Base-by-base conservation (phyloP, 1,140 invertebrate genomes). In the Sesamia nonagrioides region DNA sequence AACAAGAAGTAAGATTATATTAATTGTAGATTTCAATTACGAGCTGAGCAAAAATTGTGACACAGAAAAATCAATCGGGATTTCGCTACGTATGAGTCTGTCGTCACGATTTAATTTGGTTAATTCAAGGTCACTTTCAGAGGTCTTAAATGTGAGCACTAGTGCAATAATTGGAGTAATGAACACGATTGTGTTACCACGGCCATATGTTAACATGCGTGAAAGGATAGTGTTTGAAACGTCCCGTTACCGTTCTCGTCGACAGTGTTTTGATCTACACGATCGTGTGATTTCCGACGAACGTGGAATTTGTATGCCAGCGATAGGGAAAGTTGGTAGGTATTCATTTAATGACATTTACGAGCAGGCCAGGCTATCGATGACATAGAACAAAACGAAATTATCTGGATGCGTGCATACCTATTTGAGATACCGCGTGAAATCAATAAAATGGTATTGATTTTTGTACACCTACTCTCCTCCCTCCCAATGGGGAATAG, bases 181-280 rank as follows among this genome's bases (percentile, higher is more conserved):
- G 86, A 84, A 90, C 92, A 89, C 77, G 79, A 81, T 84, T 81
- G 77, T 86, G 79, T 85, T 81, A 78, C 52, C 83, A 84, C 82
- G 81, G 87, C 93, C 93, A 94, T 93, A 93, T 94, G 93, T 93
- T 92, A 89, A 85, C 91, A 85, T 89, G 87, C 84, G 91, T 88
- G 91, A 89, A 87, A 86, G 91, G 86, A 85, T 92, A 86, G 86
- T 81, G 84, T 88, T 91, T 87, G 87, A 87, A 78, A 83, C 76
- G 52, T 91, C 92, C 90, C 92, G 90, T 94, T 92, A 94, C 73
- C 81, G 82, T 88, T 85, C 71, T 80, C 33, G 58, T 35, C 50
- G 48, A 63, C 72, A 81, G 80, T 83, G 79, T 85, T 85, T 83
- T 83, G 76, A 83, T 85, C 79, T 81, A 81, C 48, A 82, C 72